Evolutionary conservation across 1,140 invertebrate genomes (phyloP), one percentile per base, ranked within the genome.

Genomic region (Pseudomyrmex sp.): DNA sequence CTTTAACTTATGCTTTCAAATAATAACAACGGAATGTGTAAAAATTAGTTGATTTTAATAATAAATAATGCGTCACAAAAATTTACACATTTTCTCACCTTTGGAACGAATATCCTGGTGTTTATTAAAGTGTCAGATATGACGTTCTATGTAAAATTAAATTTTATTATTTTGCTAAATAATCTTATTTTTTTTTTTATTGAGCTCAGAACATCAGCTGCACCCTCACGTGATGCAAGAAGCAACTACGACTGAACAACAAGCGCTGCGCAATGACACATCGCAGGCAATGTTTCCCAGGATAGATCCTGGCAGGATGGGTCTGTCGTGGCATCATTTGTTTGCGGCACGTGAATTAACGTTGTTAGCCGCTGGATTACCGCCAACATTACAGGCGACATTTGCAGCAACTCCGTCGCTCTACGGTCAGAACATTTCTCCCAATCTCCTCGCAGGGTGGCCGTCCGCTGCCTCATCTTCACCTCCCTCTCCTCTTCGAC

Each of bases 381-480:
- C 93, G 0, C 90, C 93, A 12, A 90, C 91, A 10, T 84, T 93
- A 9, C 92, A 93, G 66, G 90, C 91, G 2, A 93, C 90, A 1
- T 73, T 95, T 1, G 92, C 93, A 2, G 79, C 93, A 0, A 94
- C 85, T 59, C 88, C 92, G 13, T 83, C 90, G 5, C 77, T 95
- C 0, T 95, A 95, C 77, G 90, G 92, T 12, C 95, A 95, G 1
- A 94, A 94, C 0, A 84, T 96, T 54, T 96, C 96, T 85, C 93
- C 63, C 85, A 95, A 91, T 83, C 95, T 35, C 35, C 35, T 35
- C 58, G 18, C 18, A 13, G 3, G 89, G 92, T 90, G 80, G 23
- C 5, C 35, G 35, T 35, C 35, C 7, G 35, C 93, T 92, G 3
- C 88, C 91, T 79, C 89, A 0, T 91, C 92, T 1, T 92, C 93